Conservation (phyloP, 1,140 invertebrate species). For the Drosophila albomicans region DNA sequence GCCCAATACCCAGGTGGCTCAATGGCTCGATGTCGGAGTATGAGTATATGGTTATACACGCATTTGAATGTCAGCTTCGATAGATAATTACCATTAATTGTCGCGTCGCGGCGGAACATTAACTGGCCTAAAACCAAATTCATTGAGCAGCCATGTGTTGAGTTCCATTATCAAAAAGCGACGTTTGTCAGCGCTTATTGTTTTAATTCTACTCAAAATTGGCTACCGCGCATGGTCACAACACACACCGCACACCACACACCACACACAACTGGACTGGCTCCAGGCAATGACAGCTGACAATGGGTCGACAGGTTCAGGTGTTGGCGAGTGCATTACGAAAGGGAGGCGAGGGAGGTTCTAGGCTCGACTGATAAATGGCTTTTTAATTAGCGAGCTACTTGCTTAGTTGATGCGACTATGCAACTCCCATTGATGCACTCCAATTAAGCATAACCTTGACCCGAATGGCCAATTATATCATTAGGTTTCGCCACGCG, state of each 20-base stretch:
- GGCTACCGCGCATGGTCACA: slow-evolving; percentile 23
- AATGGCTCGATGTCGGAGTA: background rate
- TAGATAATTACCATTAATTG: slow-evolving; percentile 79
- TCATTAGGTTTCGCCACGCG: slow-evolving; percentile 56
- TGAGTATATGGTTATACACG: slow-evolving; percentile 28
- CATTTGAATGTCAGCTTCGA: slow-evolving; percentile 52
- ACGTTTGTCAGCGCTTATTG: slow-evolving; percentile 74
- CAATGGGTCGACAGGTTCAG: slow-evolving; percentile 46
- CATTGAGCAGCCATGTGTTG: slow-evolving; percentile 67
- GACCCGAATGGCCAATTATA: slow-evolving; percentile 77
- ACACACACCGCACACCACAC: too few relatives aligned
- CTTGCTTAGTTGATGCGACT: slow-evolving; percentile 31
- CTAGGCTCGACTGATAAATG: slow-evolving; percentile 55
- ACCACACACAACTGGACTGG: slow-evolving; percentile 10
- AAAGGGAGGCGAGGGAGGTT: slow-evolving; percentile 10
- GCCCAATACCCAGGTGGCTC: slow-evolving; percentile 29
- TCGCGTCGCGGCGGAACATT: slow-evolving; percentile 57
- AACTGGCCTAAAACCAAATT: slow-evolving; percentile 59
- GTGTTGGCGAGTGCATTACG: slow-evolving; percentile 45
- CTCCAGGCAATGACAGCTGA: slow-evolving; percentile 29
- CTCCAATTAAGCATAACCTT: slow-evolving; percentile 70
- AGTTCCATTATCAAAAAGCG: slow-evolving; percentile 49
- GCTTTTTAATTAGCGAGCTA: slow-evolving; percentile 70
- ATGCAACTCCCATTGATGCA: slow-evolving; percentile 21
- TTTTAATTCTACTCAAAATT: slow-evolving; percentile 59